Evolutionary conservation across 2,888 invertebrate species (phyloP).

Genomic region (Caenorhabditis sp.): DNA sequence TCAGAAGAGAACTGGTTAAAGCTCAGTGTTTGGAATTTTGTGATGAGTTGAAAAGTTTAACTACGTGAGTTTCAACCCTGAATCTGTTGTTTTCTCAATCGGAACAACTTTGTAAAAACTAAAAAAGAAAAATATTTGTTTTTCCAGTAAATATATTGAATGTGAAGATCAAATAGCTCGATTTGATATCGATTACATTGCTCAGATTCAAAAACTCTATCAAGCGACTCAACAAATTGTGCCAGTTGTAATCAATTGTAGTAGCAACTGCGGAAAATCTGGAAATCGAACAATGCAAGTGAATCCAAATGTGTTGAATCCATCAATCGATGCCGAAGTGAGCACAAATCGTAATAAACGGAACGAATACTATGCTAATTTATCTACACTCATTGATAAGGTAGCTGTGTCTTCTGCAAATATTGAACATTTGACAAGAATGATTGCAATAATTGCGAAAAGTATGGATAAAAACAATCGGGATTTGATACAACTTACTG

Average conservation of each 20-base stretch:
- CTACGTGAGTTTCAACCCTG: slow-evolving; percentile 23
- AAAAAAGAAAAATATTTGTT: neutral
- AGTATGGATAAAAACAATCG: slow-evolving; percentile 14
- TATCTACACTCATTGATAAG: slow-evolving; percentile 36
- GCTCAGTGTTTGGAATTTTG: neutral
- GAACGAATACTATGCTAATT: slow-evolving; percentile 39
- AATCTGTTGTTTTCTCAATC: too few relatives aligned
- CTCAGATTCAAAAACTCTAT: slow-evolving; percentile 42
- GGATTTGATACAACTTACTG: slow-evolving; percentile 35
- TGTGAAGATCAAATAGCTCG: slow-evolving; percentile 33
- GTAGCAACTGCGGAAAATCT: slow-evolving; percentile 27
- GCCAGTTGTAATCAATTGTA: slow-evolving; percentile 48
- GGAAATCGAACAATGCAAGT: slow-evolving; percentile 34
- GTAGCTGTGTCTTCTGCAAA: slow-evolving; percentile 52
- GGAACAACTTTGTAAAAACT: too few relatives aligned
- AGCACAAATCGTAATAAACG: slow-evolving; percentile 61
- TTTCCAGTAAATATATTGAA: slow-evolving; percentile 2
- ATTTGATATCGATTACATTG: slow-evolving; percentile 44
- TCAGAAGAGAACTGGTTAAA: slow-evolving; percentile 38
- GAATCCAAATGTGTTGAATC: slow-evolving; percentile 49
- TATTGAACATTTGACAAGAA: slow-evolving; percentile 49
- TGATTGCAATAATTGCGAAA: slow-evolving; percentile 11
- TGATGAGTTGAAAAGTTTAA: neutral
- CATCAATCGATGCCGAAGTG: slow-evolving; percentile 57
- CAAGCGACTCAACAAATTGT: slow-evolving; percentile 36